Percentiles rank a stretch among this genome's conserved stretches.
Conservation (phyloP, 2,113 vertebrate species). For the Suncus etruscus region DNA sequence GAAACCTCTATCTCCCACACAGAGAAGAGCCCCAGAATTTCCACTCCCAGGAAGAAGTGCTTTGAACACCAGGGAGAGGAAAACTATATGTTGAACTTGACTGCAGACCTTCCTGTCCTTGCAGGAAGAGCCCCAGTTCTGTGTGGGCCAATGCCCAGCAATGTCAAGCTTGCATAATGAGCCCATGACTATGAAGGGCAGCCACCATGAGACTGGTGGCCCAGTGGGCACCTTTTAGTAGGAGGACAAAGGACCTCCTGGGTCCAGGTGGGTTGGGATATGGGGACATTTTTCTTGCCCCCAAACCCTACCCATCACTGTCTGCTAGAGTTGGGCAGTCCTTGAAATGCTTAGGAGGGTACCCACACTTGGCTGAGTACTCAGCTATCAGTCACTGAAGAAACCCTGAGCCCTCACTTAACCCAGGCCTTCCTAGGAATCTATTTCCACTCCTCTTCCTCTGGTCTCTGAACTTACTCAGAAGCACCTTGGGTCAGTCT, state of each 20-base stretch:
- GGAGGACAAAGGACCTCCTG: neutral
- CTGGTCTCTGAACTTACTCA: too few species aligned
- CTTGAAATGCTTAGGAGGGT: neutral
- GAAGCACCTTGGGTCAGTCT: too few species aligned
- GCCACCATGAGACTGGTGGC: neutral
- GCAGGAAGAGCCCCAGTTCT: too few species aligned
- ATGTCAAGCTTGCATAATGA: too few species aligned
- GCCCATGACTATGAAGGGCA: neutral
- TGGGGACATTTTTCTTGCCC: neutral
- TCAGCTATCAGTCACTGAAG: too few species aligned
- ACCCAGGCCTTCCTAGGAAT: neutral
- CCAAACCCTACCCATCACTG: neutral
- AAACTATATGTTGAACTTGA: too few species aligned
- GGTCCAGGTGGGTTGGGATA: neutral
- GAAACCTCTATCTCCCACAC: neutral
- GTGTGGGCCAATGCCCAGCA: too few species aligned
- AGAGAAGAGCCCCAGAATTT: neutral
- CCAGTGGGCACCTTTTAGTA: neutral
- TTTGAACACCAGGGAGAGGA: too few species aligned
- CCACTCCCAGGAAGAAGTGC: too few species aligned
- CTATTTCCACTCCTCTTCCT: too few species aligned
- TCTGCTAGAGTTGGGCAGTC: too few species aligned
- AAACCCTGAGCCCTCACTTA: neutral
- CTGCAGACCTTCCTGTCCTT: too few species aligned
- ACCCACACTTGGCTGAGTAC: neutral